Base-by-base conservation (phyloP, 92 coral and sea anemone species). In the Epizoanthus illoricatus region DNA sequence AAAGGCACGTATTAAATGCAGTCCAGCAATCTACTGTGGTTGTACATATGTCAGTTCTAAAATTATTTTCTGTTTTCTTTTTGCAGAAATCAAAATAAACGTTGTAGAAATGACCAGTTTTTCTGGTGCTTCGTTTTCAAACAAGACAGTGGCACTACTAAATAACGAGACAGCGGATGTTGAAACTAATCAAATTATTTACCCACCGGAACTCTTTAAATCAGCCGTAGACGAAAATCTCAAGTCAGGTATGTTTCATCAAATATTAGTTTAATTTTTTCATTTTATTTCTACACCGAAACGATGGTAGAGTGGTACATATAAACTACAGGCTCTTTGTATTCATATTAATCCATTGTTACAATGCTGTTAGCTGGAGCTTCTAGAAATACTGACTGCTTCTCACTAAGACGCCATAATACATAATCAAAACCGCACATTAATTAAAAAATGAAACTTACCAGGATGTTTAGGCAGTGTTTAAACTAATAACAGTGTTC, bases 101-200 rank as follows among this genome's bases (percentile, higher is more conserved):
- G 82, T 91, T 55, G 85, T 91, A 36, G 97, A 93, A 86, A 93
- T 91, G 94, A 91, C 84, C 39, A 80, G 84, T 75, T 93, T 93
- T 89, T 16, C 36, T 45, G 97, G 97, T 6, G 84, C 74, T 68
- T 18, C 72, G 55, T 75, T 66, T 62, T 74, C 84, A 20, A 13
- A 79, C 86, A 76, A 33, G n/a, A 12, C 57, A 28, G 24, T 70
- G 40, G 40, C 9, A 28, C 52, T 45, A 4, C 54, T n/a, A 9
- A 73, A 45, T 15, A 79, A 76, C 60, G 85, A 80, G 40, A 88
- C 82, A 13, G 58, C 19, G 11, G 33, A 75, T 43, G 45, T 36
- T 23, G 41, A 72, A 23, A 42, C 57, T 13, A 85, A 75, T 69
- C 83, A 85, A 80, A 85, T 89, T 12, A 3, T 61, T 74, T 89